Conservation (phyloP, 2,113 vertebrate species). For the Petromus typicus region DNA sequence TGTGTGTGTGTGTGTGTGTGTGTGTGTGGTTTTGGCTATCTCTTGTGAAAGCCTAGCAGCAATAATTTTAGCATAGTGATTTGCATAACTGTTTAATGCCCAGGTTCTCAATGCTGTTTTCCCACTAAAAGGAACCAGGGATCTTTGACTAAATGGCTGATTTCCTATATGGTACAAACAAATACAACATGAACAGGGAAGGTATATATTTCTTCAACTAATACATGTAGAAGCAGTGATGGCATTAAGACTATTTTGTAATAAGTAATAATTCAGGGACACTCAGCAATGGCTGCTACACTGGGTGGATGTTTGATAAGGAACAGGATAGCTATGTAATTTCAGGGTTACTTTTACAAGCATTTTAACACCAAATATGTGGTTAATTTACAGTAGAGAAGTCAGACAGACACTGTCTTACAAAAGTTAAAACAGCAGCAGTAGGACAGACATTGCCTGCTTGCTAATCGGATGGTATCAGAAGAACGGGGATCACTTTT, state of each 20-base stretch:
- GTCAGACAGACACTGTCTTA: background rate
- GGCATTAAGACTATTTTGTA: background rate
- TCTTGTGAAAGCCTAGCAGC: background rate
- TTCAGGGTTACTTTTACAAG: background rate
- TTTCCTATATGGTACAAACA: background rate
- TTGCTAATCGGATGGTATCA: background rate
- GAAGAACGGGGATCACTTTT: background rate
- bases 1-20: background rate
- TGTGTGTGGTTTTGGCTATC: background rate
- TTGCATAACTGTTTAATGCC: background rate
- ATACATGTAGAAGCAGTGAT: background rate
- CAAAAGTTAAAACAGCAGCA: background rate
- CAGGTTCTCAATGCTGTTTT: background rate
- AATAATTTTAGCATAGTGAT: background rate
- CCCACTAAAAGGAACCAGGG: background rate
- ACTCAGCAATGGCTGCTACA: background rate
- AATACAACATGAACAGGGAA: background rate
- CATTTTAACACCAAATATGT: background rate
- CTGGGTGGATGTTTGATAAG: background rate
- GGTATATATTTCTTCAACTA: background rate
- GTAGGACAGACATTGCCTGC: background rate
- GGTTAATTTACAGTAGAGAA: background rate
- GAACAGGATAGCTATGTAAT: background rate
- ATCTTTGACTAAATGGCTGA: background rate
- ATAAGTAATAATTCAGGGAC: background rate